Base-by-base conservation (phyloP, 2,797 vertebrate species). In the Takifugu rubripes region DNA sequence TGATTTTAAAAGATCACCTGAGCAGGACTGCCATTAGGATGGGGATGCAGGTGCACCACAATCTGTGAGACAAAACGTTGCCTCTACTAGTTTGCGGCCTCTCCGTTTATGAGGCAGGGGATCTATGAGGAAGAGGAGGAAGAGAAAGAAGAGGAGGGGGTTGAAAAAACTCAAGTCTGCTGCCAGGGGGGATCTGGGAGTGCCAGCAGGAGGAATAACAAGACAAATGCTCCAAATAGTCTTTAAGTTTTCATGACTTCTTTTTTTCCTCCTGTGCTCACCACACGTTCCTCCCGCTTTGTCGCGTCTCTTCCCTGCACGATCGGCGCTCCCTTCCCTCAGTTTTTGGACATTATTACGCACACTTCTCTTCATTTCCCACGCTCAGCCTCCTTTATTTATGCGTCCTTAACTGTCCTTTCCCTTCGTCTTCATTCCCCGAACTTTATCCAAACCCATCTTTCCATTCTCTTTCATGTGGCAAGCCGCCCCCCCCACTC, bases 1-100 rank as follows among this genome's bases (percentile, higher is more conserved):
- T 6, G 44, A 69, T 78, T 79, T 79, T 78, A 80, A 80, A 83
- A 65, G 14, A 65, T 79, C 69, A 80, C 75, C 77, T 81, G 73
- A 76, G 68, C 72, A 33, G 68, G 65, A 78, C 57, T 83, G 67
- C 85, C 84, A 84, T 84, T 78, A 83, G 56, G 68, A 66, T 77
- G 71, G 85, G 79, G 77, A 79, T 81, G 68, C 78, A 78, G 83
- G 76, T 75, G 77, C 75, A 84, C 75, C 65, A 12, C 14, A 11
- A 40, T 11, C 12, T 40, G 36, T 15, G 2, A 3, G 5, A 49
- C 5, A 8, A 66, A 49, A 70, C 64, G 70, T 73, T 77, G 67
- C 68, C 56, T 66, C 65, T 72, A 52, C 78, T 74, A 61, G 61
- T 75, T 50, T 55, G 64, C 3, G 36, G 57, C 49, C 11, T 62